Base-by-base conservation (phyloP, 1,140 invertebrate genomes). In the Bombus picipes region DNA sequence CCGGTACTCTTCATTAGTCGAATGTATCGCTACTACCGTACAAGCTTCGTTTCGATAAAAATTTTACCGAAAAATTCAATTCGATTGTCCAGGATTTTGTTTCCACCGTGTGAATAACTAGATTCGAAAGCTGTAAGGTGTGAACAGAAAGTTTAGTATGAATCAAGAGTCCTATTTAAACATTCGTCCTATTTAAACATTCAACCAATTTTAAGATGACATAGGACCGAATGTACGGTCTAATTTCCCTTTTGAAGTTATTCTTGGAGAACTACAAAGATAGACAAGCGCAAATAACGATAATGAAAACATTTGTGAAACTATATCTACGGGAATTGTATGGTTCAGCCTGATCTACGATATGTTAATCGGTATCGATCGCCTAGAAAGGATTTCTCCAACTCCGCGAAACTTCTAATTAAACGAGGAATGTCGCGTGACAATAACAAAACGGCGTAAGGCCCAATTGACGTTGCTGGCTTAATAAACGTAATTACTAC, bases 401-500 rank as follows among this genome's bases (percentile, higher is more conserved):
- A 62, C 13, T 18, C 37, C 15, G 75, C 4, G 57, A 32, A 65
- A 32, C 37, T 43, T 78, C 37, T 65, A 65, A 78, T 78, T 78
- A 78, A 77, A 62, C 37, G 37, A 41, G 28, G 25, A 41, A 32
- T n/a, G 34, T 39, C 15, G 10, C 1, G 5, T 0, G 59, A 28
- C 37, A 10, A 22, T 32, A 65, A 78, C 75, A 65, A 78, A 78
- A 65, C 59, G 6, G 28, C 34, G 25, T 13, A n/a, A 32, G 15
- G 41, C 65, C 28, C 8, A 65, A 78, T 78, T 65, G 15, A 59
- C 39, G 75, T 41, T 10, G 57, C 59, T 28, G 25, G n/a, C 37
- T 78, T 78, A 78, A 65, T 59, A 78, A 78, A 78, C 59, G 75
- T 43, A 78, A 78, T 78, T 65, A 18, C 75, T 78, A 78, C 59